Percentiles rank a stretch among this genome's conserved stretches.
Conservation (phyloP, 2,113 vertebrate species). For the Verasper variegatus region DNA sequence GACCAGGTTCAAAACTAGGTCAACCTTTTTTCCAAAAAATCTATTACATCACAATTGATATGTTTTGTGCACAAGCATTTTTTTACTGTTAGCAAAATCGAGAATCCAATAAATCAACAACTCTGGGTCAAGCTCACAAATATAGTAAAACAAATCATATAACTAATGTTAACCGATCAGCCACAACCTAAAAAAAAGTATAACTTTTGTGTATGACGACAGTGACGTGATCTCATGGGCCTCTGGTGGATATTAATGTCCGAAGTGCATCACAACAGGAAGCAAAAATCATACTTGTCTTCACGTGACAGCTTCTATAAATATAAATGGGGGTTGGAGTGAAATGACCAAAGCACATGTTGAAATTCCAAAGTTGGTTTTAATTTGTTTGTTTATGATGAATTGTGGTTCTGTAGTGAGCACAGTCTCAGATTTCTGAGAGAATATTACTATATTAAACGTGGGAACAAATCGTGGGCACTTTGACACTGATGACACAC, state of each 20-base stretch:
- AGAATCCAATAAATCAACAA: neutral
- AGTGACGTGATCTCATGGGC: neutral
- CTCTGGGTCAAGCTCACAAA: neutral
- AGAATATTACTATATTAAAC: neutral
- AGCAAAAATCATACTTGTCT: constrained; percentile 17
- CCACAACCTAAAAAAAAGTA: neutral
- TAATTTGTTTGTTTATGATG: neutral
- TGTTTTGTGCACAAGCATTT: neutral
- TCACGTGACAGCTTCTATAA: constrained; percentile 15
- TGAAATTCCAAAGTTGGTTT: neutral
- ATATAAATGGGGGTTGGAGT: constrained; percentile 15
- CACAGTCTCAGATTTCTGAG: neutral
- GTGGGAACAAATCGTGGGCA: neutral
- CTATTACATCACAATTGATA: neutral
- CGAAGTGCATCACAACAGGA: constrained; percentile 30
- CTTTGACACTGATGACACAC: constrained; percentile 1
- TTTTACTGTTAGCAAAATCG: neutral
- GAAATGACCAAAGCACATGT: neutral
- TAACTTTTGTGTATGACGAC: neutral
- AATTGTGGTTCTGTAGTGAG: neutral
- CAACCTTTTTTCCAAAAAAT: neutral
- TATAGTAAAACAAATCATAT: neutral
- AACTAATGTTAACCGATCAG: neutral
- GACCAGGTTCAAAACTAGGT: neutral
- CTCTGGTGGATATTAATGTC: neutral